Conservation (phyloP, 2,113 vertebrate genomes). For the Vicugna pacos region DNA sequence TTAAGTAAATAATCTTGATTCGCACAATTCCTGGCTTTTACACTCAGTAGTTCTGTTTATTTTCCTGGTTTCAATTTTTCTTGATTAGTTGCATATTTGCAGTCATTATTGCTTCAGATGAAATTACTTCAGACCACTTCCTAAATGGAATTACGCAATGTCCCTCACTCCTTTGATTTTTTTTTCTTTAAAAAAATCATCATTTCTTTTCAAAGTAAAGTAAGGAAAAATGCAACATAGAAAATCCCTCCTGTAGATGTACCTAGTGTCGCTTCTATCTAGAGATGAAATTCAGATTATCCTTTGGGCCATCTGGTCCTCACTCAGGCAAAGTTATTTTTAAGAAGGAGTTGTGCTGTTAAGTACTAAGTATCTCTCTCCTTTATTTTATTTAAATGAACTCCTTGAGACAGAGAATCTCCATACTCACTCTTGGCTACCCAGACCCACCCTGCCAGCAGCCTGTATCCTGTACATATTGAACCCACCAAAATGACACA, state of each 20-base stretch:
- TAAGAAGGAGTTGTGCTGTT: background rate
- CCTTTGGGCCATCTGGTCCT: background rate
- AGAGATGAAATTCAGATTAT: background rate
- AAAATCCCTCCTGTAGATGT: background rate
- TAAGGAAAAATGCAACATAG: background rate
- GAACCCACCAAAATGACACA: background rate
- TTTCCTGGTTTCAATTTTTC: constrained; percentile 63
- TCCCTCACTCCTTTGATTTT: constrained; percentile 2
- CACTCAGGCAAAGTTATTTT: constrained; percentile 31
- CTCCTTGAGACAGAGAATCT: background rate
- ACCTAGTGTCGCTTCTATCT: background rate
- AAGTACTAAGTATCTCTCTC: background rate
- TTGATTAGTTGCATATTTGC: constrained; percentile 41
- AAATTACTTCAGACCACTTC: constrained; percentile 69
- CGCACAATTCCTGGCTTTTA: constrained; percentile 16
- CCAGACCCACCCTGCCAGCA: background rate
- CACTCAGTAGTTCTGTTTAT: background rate
- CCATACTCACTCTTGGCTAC: background rate
- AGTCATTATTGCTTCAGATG: constrained; percentile 54
- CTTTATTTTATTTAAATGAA: background rate
- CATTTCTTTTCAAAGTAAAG: constrained; percentile 50
- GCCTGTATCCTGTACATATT: background rate
- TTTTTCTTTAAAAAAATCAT: background rate
- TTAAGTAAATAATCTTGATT: constrained; percentile 34
- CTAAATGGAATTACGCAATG: constrained; percentile 54